phyloP scores from a whole-genome alignment of 2,888 invertebrate species.

The Agrotis ipsilon region DNA sequence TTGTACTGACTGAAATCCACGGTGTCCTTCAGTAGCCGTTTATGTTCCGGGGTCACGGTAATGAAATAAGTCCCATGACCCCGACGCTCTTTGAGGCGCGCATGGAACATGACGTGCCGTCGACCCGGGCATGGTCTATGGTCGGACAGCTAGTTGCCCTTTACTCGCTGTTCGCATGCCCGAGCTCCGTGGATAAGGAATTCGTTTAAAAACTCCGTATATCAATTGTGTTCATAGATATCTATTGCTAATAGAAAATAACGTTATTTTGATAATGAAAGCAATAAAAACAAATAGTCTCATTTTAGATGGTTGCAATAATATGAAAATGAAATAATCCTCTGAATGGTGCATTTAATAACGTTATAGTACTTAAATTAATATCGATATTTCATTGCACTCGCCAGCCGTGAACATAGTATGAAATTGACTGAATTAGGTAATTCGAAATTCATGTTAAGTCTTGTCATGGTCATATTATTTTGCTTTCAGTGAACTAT shows the following conservation, averaged over 20 bases:
- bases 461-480: background rate
- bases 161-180: no score
- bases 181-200: no score
- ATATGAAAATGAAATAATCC: constrained; percentile 22
- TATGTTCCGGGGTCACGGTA: no score
- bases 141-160: no score
- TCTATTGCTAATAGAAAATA: background rate
- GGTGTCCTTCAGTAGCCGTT: no score
- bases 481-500: background rate
- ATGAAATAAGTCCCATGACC: no score
- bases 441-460: constrained; percentile 2
- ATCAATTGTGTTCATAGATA: no score
- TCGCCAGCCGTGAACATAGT: background rate
- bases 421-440: constrained; percentile 6
- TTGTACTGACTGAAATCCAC: no score
- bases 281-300: constrained; percentile 8
- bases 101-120: no score
- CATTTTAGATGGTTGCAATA: constrained; percentile 2
- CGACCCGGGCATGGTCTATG: no score
- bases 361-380: background rate
- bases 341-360: constrained; percentile 16
- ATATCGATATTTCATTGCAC: background rate
- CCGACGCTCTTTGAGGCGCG: no score
- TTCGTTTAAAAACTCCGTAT: no score
- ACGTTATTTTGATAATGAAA: background rate